Conservation (phyloP, 2,113 vertebrate genomes). For the Forbesichthys agassizii region DNA sequence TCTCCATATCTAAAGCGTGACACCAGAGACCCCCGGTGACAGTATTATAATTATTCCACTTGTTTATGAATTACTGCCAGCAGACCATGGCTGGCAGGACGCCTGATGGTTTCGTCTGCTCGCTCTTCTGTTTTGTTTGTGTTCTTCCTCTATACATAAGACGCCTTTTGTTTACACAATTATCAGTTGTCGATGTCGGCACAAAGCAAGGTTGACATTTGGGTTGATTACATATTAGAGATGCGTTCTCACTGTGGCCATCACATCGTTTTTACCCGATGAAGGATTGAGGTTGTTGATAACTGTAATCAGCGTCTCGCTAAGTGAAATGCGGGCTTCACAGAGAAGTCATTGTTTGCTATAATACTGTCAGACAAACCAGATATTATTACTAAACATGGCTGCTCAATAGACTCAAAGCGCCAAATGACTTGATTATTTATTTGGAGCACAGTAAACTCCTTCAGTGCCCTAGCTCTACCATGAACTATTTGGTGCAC, state of each 20-base stretch:
- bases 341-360: no score
- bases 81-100: neutral
- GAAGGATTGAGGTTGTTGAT: constrained; percentile 50
- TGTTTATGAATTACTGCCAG: neutral
- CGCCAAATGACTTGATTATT: no score
- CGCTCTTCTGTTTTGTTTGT: constrained; percentile 3
- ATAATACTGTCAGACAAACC: no score
- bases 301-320: constrained; percentile 51
- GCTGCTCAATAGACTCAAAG: no score
- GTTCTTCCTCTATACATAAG: constrained; percentile 38
- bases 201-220: constrained; percentile 60
- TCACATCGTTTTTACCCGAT: constrained; percentile 47
- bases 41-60: neutral
- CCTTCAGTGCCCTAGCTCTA: no score
- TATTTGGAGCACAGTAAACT: no score
- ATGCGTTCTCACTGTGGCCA: constrained; percentile 36
- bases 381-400: no score
- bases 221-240: constrained; percentile 63
- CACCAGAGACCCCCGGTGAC: neutral
- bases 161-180: constrained; percentile 57
- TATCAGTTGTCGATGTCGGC: constrained; percentile 47
- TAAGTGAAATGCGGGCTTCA: constrained; percentile 33
- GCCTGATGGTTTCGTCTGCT: neutral
- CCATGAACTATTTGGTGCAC: no score
- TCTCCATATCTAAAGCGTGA: no score